Percentiles rank a stretch among this genome's conserved stretches.
Evolutionary conservation across 2,113 vertebrate genomes (phyloP).

Genomic region (Leucopternis melanops): DNA sequence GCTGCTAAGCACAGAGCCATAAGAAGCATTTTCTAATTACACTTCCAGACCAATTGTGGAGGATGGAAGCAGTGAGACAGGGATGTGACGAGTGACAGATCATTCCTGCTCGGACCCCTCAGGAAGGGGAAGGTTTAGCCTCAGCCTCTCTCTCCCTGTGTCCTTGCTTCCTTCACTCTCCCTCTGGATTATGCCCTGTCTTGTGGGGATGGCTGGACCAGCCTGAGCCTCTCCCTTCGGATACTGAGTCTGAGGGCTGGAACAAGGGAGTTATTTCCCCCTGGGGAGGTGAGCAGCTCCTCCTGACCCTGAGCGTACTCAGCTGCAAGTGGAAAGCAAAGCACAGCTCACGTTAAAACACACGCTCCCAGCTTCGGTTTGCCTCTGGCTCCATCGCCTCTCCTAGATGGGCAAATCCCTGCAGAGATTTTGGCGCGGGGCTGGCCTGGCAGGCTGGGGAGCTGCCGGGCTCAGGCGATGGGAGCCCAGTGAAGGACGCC

Average conservation of each 20-base stretch:
- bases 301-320: not conserved
- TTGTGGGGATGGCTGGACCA: not conserved
- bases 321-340: not conserved
- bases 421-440: not conserved
- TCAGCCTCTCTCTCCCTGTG: not conserved
- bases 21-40: not conserved
- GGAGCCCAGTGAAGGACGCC: not conserved
- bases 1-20: not conserved
- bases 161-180: not conserved
- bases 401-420: not conserved
- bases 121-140: not conserved
- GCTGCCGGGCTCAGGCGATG: not conserved
- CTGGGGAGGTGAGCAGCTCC: not conserved
- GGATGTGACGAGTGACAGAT: not conserved
- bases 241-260: not conserved
- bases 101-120: not conserved
- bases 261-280: not conserved
- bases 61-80: not conserved
- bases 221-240: not conserved
- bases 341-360: not conserved
- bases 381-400: not conserved
- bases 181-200: not conserved
- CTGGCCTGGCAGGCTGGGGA: not conserved
- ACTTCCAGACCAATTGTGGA: not conserved
- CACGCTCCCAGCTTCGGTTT: not conserved